A percentile compares a stretch with the other conserved stretches of the same genome.
Conservation (phyloP, 1,140 invertebrate genomes). For the Lepidurus apus region DNA sequence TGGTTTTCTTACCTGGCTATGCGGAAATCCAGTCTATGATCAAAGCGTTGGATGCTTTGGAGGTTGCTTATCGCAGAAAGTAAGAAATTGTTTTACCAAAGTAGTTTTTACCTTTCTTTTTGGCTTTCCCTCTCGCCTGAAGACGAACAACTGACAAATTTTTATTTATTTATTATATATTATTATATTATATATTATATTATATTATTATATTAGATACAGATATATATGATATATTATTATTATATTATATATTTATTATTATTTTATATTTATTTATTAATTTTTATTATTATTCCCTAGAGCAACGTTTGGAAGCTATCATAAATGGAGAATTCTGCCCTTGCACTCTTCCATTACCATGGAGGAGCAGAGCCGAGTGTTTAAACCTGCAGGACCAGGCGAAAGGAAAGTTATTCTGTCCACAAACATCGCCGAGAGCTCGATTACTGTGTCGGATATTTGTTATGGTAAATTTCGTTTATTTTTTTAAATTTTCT, state of each 20-base stretch:
- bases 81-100: no score
- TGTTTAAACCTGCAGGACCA: conserved; percentile 54
- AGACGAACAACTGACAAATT: no score
- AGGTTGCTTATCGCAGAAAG: neutral
- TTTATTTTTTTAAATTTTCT: conserved; percentile 29
- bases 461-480: conserved; percentile 66
- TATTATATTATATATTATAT: no score
- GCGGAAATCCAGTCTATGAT: conserved; percentile 67
- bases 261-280: no score
- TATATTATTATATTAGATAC: no score
- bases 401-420: conserved; percentile 79
- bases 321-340: conserved; percentile 45
- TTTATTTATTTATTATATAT: no score
- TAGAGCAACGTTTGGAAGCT: neutral
- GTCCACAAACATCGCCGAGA: conserved; percentile 94
- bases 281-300: no score
- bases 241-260: no score
- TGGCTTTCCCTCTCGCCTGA: no score
- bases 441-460: conserved; percentile 90
- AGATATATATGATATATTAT: no score
- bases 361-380: conserved; percentile 60
- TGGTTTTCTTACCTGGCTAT: conserved; percentile 83
- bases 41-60: conserved; percentile 38
- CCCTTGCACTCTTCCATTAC: conserved; percentile 66
- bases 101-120: no score